Evolutionary conservation across 30 jellyfish, hydroid and myxozoan genomes (phyloP), one percentile per base, ranked within the genome.

Genomic region (Pelagia noctiluca): DNA sequence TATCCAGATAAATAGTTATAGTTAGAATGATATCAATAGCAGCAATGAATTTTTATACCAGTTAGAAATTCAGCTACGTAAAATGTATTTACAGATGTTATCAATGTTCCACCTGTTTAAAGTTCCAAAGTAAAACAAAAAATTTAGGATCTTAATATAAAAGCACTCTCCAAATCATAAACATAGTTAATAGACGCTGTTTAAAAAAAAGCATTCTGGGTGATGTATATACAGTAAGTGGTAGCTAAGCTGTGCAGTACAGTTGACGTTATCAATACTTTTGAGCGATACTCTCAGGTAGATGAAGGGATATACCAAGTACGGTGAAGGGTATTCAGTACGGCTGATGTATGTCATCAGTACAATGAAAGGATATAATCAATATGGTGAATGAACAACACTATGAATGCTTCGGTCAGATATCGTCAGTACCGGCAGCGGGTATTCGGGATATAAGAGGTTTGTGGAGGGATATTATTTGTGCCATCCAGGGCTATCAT

Each of bases 321-420:
- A 42, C 57, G 57, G 57, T 42, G 57, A 42, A 42, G 57, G 57
- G 57, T 42, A 42, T 42, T 42, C 57, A 42, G 57, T 42, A 42
- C 57, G 57, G 57, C 57, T 42, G 57, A 42, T 42, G 57, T 42
- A 42, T 42, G 57, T 42, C 16, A 5, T 42, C 16, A 16, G 57
- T 42, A 42, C 57, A 42, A 42, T 42, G 57, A 42, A 42, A 42
- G 57, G 57, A 42, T 42, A 42, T 42, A 42, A 42, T 42, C 57
- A 42, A 16, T 42, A 42, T 42, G 57, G 57, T 42, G 57, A 42
- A 42, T 42, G 16, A 16, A 42, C n/a, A n/a, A n/a, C 16, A 42
- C 57, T 42, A 42, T 42, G 12, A 42, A 42, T 42, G 57, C 12
- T 42, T 8, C 16, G 57, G 16, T 5, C 12, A 16, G 57, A 42